These are phyloP conservation scores for Drosophila miranda DNA, from an alignment of 1,140 invertebrate genomes.

Conservation along the genomic window DNA sequence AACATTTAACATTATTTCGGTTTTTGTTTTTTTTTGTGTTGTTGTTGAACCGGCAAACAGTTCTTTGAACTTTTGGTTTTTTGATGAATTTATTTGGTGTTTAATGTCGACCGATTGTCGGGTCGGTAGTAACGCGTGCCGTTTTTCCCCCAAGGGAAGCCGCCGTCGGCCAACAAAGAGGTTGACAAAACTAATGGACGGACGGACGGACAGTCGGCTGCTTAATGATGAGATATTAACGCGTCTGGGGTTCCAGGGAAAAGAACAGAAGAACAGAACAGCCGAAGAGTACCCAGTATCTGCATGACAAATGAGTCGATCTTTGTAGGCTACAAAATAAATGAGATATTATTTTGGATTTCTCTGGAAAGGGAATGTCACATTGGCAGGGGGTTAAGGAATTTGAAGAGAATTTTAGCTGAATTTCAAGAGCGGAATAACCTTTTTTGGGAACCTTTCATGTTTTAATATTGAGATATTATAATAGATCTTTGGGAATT, in stretches of 20 bases:
- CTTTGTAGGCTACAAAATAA: neutral
- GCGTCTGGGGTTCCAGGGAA: neutral
- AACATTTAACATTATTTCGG: slow-evolving; percentile 34
- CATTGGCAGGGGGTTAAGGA: neutral
- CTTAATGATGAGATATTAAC: slow-evolving; percentile 51
- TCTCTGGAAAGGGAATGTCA: too few relatives aligned
- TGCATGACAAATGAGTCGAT: slow-evolving; percentile 19
- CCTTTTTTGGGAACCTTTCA: too few relatives aligned
- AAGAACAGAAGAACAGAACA: slow-evolving; percentile 11
- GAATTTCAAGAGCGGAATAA: neutral
- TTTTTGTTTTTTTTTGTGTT: too few relatives aligned
- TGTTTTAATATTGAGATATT: too few relatives aligned
- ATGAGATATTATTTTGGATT: slow-evolving; percentile 14
- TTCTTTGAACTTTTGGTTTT: slow-evolving; percentile 61
- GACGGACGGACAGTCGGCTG: neutral
- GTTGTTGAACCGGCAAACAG: slow-evolving; percentile 41
- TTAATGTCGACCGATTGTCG: slow-evolving; percentile 47
- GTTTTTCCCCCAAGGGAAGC: slow-evolving; percentile 32
- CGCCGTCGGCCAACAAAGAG: slow-evolving; percentile 26
- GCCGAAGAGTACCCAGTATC: slow-evolving; percentile 10
- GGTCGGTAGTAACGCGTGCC: slow-evolving; percentile 51
- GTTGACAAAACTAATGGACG: slow-evolving; percentile 46
- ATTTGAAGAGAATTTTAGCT: neutral
- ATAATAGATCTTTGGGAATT: too few relatives aligned
- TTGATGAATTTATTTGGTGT: slow-evolving; percentile 71